Conservation (phyloP, 2,797 vertebrate species). For the Aeoliscus strigatus region DNA sequence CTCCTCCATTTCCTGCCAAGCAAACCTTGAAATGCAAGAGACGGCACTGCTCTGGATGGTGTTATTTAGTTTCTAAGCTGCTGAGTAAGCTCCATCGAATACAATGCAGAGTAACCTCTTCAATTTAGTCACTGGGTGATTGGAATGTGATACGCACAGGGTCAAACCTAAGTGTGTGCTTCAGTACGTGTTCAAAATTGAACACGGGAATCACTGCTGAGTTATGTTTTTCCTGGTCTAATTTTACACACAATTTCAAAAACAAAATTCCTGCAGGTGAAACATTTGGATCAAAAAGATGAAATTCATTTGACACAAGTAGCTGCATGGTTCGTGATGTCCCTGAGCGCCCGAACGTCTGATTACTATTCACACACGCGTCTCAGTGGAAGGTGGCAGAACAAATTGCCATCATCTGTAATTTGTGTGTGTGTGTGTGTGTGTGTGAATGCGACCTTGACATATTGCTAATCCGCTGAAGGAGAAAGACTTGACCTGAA, state of each 20-base stretch:
- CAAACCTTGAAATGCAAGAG: too few species aligned
- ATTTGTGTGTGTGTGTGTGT: slow-evolving; percentile 20
- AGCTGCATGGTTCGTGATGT: slow-evolving; percentile 28
- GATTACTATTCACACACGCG: slow-evolving; percentile 62
- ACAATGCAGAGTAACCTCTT: slow-evolving; percentile 4
- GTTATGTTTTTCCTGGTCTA: slow-evolving; percentile 23
- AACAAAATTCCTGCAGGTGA: slow-evolving; percentile 28
- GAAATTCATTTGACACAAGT: slow-evolving; percentile 42
- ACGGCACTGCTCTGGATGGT: slow-evolving; percentile 1
- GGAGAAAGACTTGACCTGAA: slow-evolving; percentile 57
- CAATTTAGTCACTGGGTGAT: slow-evolving; percentile 11
- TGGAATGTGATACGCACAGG: background rate
- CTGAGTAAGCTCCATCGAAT: slow-evolving; percentile 10
- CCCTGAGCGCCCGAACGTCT: slow-evolving; percentile 48
- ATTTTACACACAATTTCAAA: slow-evolving; percentile 27
- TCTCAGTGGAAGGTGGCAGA: slow-evolving; percentile 59
- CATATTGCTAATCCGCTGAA: slow-evolving; percentile 52
- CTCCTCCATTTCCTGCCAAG: too few species aligned
- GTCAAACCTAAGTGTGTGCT: slow-evolving; percentile 1
- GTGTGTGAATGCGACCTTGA: slow-evolving; percentile 43
- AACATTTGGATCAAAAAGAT: slow-evolving; percentile 43
- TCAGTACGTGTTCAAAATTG: slow-evolving; percentile 9
- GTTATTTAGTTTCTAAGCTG: slow-evolving; percentile 6
- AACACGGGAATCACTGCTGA: slow-evolving; percentile 16
- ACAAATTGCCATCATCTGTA: slow-evolving; percentile 61